Evolutionary conservation across 1,140 invertebrate species (phyloP).

Genomic region (Ceratitis capitata): DNA sequence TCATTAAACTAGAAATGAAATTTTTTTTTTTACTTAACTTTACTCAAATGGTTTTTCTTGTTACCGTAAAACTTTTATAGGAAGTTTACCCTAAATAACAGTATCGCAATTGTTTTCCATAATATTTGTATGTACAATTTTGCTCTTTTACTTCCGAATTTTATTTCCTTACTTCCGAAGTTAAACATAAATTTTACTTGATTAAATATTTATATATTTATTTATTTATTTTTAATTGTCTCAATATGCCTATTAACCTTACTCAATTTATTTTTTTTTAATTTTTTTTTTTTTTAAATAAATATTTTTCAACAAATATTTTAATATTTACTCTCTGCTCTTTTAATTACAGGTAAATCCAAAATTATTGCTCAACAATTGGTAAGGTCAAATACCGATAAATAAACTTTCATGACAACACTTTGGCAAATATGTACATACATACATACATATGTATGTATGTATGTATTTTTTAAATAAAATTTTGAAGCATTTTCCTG

Average conservation of each 20-base stretch:
- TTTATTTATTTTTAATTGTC: too few relatives aligned
- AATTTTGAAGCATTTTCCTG: neutral
- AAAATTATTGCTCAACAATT: neutral
- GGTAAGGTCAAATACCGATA: neutral
- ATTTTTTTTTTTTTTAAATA: neutral
- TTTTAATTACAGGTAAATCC: neutral
- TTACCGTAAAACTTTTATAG: too few relatives aligned
- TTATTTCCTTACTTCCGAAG: too few relatives aligned
- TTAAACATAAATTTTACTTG: too few relatives aligned
- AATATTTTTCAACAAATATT: neutral
- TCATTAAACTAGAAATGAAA: too few relatives aligned
- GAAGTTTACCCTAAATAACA: too few relatives aligned
- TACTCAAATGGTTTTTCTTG: too few relatives aligned
- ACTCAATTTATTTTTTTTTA: neutral
- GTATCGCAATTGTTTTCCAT: too few relatives aligned
- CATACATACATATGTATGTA: neutral
- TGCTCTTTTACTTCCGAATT: neutral
- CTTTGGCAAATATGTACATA: neutral
- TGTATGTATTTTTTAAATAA: neutral
- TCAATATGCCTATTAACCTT: neutral
- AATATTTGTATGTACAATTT: too few relatives aligned
- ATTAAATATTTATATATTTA: too few relatives aligned
- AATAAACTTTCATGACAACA: neutral
- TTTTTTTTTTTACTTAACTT: too few relatives aligned
- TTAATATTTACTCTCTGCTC: neutral